Evolutionary conservation across 2,113 vertebrate species (phyloP), one percentile per base, ranked within the genome.

Genomic region (Boulengerochromis microlepis): DNA sequence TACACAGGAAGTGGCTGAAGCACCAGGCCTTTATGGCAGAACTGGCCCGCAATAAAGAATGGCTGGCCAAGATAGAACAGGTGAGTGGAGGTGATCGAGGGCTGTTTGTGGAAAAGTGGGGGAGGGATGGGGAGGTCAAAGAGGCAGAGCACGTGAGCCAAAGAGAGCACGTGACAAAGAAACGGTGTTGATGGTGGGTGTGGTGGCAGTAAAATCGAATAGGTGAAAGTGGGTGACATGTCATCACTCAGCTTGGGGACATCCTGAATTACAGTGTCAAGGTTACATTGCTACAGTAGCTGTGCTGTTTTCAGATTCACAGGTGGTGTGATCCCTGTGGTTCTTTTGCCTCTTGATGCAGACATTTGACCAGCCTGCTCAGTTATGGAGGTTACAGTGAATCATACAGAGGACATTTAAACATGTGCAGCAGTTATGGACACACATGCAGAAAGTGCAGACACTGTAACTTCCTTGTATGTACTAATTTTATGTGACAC

Each of bases 1-100:
- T 99, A 87, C 98, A 99, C 96, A 98, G 97, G 95, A 98, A 99
- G 94, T 98, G 98, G 98, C 97, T 98, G 94, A 97, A 98, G 96
- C 98, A 98, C 96, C 98, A 98, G 97, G 97, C 98, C 47, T 98
- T 98, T 93, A 98, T 98, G 97, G 97, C 97, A 15, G 98, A 98
- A 91, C 97, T 98, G 95, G 97, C 97, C 89, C 97, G 97, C 95
- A 98, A 98, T 94, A 98, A 98, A 56, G 98, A 98, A 96, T 98
- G 98, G 98, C 94, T 99, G 94, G 97, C 98, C 95, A 98, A 98
- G 95, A 98, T 98, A 76, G 97, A 98, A 95, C 97, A 97, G 98
- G 98, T 98, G 95, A 97, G 96, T 95, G 85, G 90, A 92, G 92
- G 89, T 45, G 91, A 90, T 35, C 38, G 50, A 78, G 42, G 0